Conservation (phyloP, 2,888 invertebrate genomes). For the Carterocephalus palaemon region DNA sequence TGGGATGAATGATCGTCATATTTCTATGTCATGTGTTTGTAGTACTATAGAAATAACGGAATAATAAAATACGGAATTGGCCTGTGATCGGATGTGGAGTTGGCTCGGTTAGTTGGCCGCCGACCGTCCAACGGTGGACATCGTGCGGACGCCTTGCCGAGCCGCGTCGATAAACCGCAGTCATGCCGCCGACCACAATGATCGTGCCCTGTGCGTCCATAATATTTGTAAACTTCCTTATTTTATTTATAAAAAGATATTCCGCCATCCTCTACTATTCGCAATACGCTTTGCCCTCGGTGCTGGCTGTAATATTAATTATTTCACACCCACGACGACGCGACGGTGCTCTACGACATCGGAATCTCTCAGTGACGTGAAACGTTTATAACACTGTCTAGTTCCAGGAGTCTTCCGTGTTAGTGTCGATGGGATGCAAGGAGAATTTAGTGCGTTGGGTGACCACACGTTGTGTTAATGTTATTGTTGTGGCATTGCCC, state of each 20-base stretch:
- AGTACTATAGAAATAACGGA: constrained; percentile 64
- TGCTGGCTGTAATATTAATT: constrained; percentile 1
- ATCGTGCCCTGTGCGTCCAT: constrained; percentile 73
- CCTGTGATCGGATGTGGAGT: constrained; percentile 59
- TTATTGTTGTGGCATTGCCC: constrained; percentile 69
- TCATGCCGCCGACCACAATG: constrained; percentile 76
- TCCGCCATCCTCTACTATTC: background rate
- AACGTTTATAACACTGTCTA: constrained; percentile 36
- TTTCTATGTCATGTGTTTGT: constrained; percentile 38
- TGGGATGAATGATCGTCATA: constrained; percentile 38
- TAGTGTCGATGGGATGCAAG: constrained; percentile 39
- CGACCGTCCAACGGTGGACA: constrained; percentile 67
- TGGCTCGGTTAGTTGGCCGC: constrained; percentile 63
- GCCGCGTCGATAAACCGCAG: constrained; percentile 42
- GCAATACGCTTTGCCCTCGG: constrained; percentile 5
- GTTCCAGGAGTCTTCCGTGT: constrained; percentile 9
- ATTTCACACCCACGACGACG: constrained; percentile 36
- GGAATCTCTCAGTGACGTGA: constrained; percentile 38
- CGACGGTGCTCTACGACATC: constrained; percentile 38
- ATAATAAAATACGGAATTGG: constrained; percentile 76
- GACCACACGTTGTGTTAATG: constrained; percentile 67
- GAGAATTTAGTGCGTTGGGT: constrained; percentile 56
- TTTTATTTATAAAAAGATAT: constrained; percentile 20
- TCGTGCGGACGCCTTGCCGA: constrained; percentile 43
- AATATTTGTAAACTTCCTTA: constrained; percentile 39